These are phyloP conservation scores for Bombus balteatus DNA, from an alignment of 1,140 invertebrate genomes.

Conservation along the genomic window DNA sequence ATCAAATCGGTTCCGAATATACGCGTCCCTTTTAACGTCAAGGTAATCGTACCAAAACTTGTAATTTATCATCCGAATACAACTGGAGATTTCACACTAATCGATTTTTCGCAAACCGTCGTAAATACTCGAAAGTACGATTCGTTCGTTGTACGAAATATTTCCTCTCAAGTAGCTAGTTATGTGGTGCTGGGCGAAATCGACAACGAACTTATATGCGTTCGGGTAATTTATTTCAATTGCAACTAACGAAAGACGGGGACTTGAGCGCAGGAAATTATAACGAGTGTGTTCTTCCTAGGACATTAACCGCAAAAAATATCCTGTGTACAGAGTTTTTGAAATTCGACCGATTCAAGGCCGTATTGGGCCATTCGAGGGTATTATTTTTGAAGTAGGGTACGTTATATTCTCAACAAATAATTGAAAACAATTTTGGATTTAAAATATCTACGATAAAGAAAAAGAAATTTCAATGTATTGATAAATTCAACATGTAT, in stretches of 20 bases:
- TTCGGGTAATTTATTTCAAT: constrained; percentile 47
- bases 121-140: constrained; percentile 60
- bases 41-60: constrained; percentile 68
- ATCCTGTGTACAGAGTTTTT: constrained; percentile 64
- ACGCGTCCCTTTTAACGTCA: constrained; percentile 65
- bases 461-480: too few species aligned
- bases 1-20: constrained; percentile 71
- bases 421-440: background rate
- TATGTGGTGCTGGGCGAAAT: constrained; percentile 71
- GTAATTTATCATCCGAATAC: constrained; percentile 66
- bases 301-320: constrained; percentile 53
- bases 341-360: constrained; percentile 68
- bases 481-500: too few species aligned
- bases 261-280: background rate
- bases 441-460: too few species aligned
- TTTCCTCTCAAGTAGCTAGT: constrained; percentile 62
- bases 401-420: constrained; percentile 38
- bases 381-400: constrained; percentile 67
- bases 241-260: background rate
- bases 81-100: constrained; percentile 71
- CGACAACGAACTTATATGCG: constrained; percentile 55
- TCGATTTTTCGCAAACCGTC: constrained; percentile 71
- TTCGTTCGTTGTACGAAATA: constrained; percentile 67
- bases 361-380: constrained; percentile 70
- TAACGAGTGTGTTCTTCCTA: constrained; percentile 19